Evolutionary conservation across 2,797 vertebrate species (phyloP), one percentile per base, ranked within the genome.

Genomic region (Phrynocephalus vlangalii): DNA sequence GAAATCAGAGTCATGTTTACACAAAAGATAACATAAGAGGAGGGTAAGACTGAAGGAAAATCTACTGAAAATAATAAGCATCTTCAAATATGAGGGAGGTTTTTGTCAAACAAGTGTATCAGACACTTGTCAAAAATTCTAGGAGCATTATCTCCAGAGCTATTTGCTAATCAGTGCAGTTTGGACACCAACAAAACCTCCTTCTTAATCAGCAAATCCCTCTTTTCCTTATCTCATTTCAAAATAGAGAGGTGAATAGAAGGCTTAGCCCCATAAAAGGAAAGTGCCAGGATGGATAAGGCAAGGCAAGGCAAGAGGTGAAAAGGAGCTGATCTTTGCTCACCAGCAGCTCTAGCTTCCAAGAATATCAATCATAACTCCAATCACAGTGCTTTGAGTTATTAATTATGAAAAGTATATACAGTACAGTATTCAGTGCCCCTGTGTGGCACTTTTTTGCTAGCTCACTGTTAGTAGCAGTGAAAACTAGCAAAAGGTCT

Each of bases 11-110:
- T 79, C 84, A 84, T 89, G 70, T 1, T 38, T 86, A 68, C 1
- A 24, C 86, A 81, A 50, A 85, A 82, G 50, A 3, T 0, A 86
- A 79, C 52, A 81, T 0, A 0, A 0, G 6, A 0, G 0, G 77
- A 52, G 0, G 0, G 52, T 30, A 89, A 68, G 72, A 0, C 0
- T 71, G 80, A 76, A 3, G 30, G 79, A 38, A 60, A 0, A 0
- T 5, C 16, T 0, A 0, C 66, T 82, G 79, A 50, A 13, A 9
- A 28, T 50, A 82, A 82, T 0, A 0, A 80, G 52, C 28, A 56
- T 8, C 87, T 16, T 2, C 30, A 67, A 82, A n/a, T 83, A 48
- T 60, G 30, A 18, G 0, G 13, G 33, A 0, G 0, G 15, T 38
- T 56, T 80, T 28, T 6, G 9, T 63, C 18, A 63, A 63, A 20